phyloP scores from a whole-genome alignment of 2,797 vertebrate species.

The Macropodus opercularis region DNA sequence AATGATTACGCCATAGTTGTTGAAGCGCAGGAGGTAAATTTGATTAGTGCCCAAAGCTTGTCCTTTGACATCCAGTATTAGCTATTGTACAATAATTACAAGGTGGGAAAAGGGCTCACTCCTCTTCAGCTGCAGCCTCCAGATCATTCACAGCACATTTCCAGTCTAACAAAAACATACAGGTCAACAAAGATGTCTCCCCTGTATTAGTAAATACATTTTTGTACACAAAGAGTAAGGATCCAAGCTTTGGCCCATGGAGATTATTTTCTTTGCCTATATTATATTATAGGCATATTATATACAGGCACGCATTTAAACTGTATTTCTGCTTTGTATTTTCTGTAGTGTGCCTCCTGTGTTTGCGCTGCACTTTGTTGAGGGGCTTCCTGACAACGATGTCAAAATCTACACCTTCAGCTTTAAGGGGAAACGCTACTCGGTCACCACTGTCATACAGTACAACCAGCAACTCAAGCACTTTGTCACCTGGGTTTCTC shows the following conservation, averaged over 20 bases:
- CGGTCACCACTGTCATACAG: conserved; percentile 85
- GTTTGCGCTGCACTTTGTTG: conserved; percentile 90
- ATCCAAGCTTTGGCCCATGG: not conserved
- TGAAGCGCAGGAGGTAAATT: not conserved
- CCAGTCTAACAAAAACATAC: not conserved
- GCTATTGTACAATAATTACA: not conserved
- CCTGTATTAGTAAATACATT: no score
- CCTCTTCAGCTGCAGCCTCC: not conserved
- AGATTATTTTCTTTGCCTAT: not conserved
- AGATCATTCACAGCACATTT: not conserved
- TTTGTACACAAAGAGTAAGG: not conserved
- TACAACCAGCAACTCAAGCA: conserved; percentile 83
- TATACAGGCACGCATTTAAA: no score
- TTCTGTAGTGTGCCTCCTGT: conserved; percentile 82
- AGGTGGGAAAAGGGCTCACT: not conserved
- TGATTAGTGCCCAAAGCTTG: not conserved
- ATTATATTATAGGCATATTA: no score
- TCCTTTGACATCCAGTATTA: not conserved
- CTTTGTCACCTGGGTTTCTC: conserved; percentile 89
- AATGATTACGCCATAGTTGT: not conserved
- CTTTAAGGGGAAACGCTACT: conserved; percentile 81
- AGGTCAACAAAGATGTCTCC: no score
- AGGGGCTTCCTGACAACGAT: conserved; percentile 87
- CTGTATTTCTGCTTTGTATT: not conserved
- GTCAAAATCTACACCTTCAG: conserved; percentile 83